A percentile compares a stretch with the other conserved stretches of the same genome.
Evolutionary conservation across 1,140 invertebrate species (phyloP).

Genomic region (Drosophila yakuba): DNA sequence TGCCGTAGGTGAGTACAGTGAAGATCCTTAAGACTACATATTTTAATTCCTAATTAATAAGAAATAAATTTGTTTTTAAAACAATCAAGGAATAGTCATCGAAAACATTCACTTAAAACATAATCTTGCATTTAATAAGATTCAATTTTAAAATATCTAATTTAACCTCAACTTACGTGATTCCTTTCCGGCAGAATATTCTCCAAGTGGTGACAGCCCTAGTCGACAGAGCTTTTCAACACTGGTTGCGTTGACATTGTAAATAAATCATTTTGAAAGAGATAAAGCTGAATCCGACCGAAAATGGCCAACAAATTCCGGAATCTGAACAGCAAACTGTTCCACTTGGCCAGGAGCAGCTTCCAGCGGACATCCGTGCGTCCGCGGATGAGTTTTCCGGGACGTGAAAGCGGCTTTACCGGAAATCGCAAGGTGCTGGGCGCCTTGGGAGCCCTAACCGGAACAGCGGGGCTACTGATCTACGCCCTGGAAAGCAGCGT

Average conservation of each 20-base stretch:
- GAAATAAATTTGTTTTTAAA: too few species aligned
- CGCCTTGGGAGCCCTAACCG: conserved; percentile 88
- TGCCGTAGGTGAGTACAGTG: background rate
- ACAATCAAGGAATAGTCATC: too few species aligned
- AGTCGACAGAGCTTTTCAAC: background rate
- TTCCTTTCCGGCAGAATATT: background rate
- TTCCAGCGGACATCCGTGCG: conserved; percentile 12
- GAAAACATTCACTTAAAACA: too few species aligned
- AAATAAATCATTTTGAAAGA: background rate
- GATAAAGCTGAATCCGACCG: background rate
- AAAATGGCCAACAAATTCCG: conserved; percentile 48
- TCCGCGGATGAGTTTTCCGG: conserved; percentile 12
- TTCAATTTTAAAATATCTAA: too few species aligned
- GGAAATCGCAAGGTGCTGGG: conserved; percentile 21
- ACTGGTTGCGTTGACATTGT: conserved; percentile 1
- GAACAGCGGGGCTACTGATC: conserved; percentile 91
- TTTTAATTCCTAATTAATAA: too few species aligned
- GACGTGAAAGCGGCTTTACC: background rate
- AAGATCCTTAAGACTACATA: too few species aligned
- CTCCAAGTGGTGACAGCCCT: conserved; percentile 1
- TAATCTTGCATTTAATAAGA: too few species aligned
- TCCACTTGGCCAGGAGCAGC: conserved; percentile 21
- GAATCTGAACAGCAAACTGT: conserved; percentile 26
- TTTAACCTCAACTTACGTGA: too few species aligned
- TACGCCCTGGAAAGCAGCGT: conserved; percentile 95